A percentile compares a stretch with the other conserved stretches of the same genome.
phyloP scores from a whole-genome alignment of 2,797 vertebrate genomes.

The Microctenopoma stevenorrisi region DNA sequence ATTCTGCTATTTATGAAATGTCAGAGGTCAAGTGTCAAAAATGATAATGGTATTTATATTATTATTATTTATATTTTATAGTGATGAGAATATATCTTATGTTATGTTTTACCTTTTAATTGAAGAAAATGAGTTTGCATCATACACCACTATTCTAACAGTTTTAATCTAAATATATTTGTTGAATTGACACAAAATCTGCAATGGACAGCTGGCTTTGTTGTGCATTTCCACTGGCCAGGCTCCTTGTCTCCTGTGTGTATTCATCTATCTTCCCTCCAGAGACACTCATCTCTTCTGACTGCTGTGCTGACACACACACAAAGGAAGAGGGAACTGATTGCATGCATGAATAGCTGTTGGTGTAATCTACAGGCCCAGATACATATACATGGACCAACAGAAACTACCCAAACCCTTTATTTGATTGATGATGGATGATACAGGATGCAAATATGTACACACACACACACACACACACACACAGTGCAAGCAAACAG shows the following conservation, averaged over 20 bases:
- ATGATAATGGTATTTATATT: too few species aligned
- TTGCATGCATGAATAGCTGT: slow-evolving; percentile 63
- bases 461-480: neutral
- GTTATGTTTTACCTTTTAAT: too few species aligned
- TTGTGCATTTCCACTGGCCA: slow-evolving; percentile 57
- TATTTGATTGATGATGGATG: slow-evolving; percentile 47
- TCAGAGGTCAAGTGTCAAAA: too few species aligned
- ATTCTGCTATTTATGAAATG: too few species aligned
- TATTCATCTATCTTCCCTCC: slow-evolving; percentile 67
- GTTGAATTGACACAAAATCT: slow-evolving; percentile 38
- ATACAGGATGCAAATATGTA: slow-evolving; percentile 31
- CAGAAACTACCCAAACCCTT: slow-evolving; percentile 41
- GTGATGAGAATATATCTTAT: too few species aligned
- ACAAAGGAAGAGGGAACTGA: slow-evolving; percentile 71
- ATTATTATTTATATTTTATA: too few species aligned
- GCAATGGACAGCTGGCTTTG: slow-evolving; percentile 65
- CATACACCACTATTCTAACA: too few species aligned
- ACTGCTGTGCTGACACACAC: slow-evolving; percentile 73
- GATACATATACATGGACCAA: slow-evolving; percentile 51
- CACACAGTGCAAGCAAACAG: slow-evolving; percentile 2
- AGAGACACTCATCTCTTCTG: slow-evolving; percentile 74
- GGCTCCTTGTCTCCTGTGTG: slow-evolving; percentile 70
- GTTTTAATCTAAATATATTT: slow-evolving; percentile 37
- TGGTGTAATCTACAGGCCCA: slow-evolving; percentile 67
- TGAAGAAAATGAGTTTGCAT: too few species aligned